Evolutionary conservation across 2,888 invertebrate species (phyloP).

Genomic region (Nymphalis urticae): DNA sequence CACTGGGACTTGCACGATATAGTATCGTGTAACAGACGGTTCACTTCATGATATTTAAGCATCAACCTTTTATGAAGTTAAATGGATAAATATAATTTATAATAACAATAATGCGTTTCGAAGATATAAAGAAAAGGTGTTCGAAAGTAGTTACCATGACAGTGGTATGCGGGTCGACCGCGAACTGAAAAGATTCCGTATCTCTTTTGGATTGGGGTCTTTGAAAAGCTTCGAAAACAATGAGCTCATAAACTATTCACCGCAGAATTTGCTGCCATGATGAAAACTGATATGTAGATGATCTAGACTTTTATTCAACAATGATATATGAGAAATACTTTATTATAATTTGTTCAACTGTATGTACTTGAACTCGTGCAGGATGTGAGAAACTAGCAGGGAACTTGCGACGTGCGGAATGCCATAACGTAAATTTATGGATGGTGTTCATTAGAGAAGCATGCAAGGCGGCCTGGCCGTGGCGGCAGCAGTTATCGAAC

Average conservation of each 20-base stretch:
- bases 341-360: not conserved
- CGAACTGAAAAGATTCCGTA: conserved; percentile 65
- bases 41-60: conserved; percentile 53
- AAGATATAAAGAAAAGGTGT: conserved; percentile 53
- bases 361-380: not conserved
- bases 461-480: conserved; percentile 44
- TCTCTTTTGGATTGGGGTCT: conserved; percentile 53
- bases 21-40: conserved; percentile 55
- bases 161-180: conserved; percentile 75
- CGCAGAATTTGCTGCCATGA: conserved; percentile 59
- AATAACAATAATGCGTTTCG: conserved; percentile 39
- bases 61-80: conserved; percentile 43
- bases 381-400: not conserved
- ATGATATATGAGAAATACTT: conserved; percentile 5
- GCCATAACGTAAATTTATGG: conserved; percentile 56
- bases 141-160: conserved; percentile 54
- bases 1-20: conserved; percentile 71
- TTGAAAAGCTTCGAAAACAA: conserved; percentile 68
- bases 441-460: conserved; percentile 64
- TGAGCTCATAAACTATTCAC: conserved; percentile 75
- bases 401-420: conserved; percentile 53
- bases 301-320: conserved; percentile 17
- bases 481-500: conserved; percentile 57
- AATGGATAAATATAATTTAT: conserved; percentile 37
- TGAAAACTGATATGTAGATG: conserved; percentile 24